phyloP scores from a whole-genome alignment of 1,140 invertebrate species.

The Meloidogyne floridensis region DNA sequence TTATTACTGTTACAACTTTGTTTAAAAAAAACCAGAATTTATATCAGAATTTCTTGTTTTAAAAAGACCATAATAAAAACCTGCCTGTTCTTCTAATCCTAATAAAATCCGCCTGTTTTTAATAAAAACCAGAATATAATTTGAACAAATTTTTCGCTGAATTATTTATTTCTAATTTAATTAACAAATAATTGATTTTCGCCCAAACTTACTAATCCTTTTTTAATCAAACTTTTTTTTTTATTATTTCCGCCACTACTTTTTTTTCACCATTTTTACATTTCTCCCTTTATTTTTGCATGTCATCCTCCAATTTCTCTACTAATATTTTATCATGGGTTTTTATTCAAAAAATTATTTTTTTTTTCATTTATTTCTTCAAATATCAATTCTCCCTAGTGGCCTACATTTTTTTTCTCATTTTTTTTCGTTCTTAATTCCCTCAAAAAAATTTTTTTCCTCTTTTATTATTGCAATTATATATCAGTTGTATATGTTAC shows the following conservation, averaged over 20 bases:
- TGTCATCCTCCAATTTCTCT: background rate
- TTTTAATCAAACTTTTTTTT: background rate
- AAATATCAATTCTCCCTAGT: constrained; percentile 1
- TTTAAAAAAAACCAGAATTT: background rate
- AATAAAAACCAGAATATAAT: too few species aligned
- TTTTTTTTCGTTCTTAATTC: constrained; percentile 4
- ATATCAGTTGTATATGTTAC: background rate
- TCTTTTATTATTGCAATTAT: background rate
- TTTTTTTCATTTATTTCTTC: background rate
- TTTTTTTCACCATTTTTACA: background rate
- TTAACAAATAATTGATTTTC: background rate
- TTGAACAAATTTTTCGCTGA: background rate
- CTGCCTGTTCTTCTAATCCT: background rate
- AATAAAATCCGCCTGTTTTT: background rate
- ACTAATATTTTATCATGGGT: constrained; percentile 3
- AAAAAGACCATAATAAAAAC: background rate
- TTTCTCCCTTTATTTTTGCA: background rate
- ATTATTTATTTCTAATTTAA: background rate
- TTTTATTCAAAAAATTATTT: constrained; percentile 2
- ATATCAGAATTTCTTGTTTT: background rate
- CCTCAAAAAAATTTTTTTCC: background rate
- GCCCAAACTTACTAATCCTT: background rate
- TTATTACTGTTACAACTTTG: background rate
- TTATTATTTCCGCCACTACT: background rate
- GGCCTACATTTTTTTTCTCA: background rate